Base-by-base conservation (phyloP, 64 coral and sea anemone genomes). In the Exaiptasia diaphana region DNA sequence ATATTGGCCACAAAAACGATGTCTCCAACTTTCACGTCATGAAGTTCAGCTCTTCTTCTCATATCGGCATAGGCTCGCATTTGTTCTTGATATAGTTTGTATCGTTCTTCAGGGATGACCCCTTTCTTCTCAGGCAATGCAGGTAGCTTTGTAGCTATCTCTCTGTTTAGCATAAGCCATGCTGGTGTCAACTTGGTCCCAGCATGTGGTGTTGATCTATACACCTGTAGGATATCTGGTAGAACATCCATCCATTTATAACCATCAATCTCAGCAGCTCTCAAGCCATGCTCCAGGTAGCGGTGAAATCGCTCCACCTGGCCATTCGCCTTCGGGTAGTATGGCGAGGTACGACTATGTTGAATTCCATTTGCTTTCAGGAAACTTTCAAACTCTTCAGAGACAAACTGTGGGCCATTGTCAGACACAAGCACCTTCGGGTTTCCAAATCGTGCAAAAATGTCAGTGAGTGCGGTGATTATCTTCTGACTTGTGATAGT, bases 1-100 rank as follows among this genome's bases (percentile, higher is more conserved):
- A 70, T 87, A 32, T 87, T 87, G 33, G 85, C 73, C 38, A 76
- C 74, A 78, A 54, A 71, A 4, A 79, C 62, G 42, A 79, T 18
- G 34, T 88, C 75, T 39, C 75, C 85, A 20, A 71, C 33, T 40
- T 27, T 28, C 20, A 87, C 46, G 5, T 69, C 42, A 57, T 78
- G 61, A 1, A 5, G 59, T 42, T 48, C 33, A 15, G 58, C 73
- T 9, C 48, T 36, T 5, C 74, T 36, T 54, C 63, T 79, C 4
- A 2, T 18, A 50, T 79, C 75, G 22, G 65, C 31, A 72, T 79
- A 72, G 17, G 6, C 50, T 27, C 45, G 42, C 34, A 87, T 34
- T 22, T 68, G 27, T 15, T 44, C 4, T 49, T 73, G 68, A 37
- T 73, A 73, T 14, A 1, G 50, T 37, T 57, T 37, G 32, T 77